A percentile compares a stretch with the other conserved stretches of the same genome.
Conservation (phyloP, 2,888 invertebrate species). For the Eupelmus urozonus region DNA sequence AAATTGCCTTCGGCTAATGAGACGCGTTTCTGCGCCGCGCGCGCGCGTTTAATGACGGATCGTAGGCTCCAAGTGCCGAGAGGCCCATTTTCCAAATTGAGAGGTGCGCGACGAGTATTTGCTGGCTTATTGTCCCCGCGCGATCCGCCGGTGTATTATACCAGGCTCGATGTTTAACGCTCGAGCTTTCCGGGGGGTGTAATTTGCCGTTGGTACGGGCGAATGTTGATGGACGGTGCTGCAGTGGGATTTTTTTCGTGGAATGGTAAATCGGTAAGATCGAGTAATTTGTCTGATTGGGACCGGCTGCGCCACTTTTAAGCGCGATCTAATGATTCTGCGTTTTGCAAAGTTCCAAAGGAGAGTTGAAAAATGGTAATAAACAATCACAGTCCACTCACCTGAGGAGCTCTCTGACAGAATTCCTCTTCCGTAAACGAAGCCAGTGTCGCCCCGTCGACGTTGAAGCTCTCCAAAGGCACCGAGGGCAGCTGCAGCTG, state of each 20-base stretch:
- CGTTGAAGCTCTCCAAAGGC: constrained; percentile 86
- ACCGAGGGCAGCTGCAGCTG: constrained; percentile 88
- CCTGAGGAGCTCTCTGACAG: constrained; percentile 89
- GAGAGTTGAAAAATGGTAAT: background rate
- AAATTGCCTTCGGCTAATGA: constrained; percentile 26
- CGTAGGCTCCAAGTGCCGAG: background rate
- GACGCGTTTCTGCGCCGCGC: background rate
- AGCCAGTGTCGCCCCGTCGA: constrained; percentile 88
- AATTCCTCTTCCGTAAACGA: constrained; percentile 92
- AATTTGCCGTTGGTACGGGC: too few species aligned
- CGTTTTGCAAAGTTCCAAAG: too few species aligned
- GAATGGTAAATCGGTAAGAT: background rate
- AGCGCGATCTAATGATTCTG: too few species aligned
- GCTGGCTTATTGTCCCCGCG: background rate
- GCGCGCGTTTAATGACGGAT: too few species aligned
- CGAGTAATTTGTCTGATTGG: background rate
- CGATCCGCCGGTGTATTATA: background rate
- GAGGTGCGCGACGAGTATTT: too few species aligned
- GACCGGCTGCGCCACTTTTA: too few species aligned
- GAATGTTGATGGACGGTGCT: too few species aligned
- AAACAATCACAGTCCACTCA: constrained; percentile 73
- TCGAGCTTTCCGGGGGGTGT: background rate
- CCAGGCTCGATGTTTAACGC: constrained; percentile 6
- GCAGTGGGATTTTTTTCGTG: background rate
- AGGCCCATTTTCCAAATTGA: constrained; percentile 19